Evolutionary conservation across 1,140 invertebrate species (phyloP), one percentile per base, ranked within the genome.

Genomic region (Polyergus mexicanus): DNA sequence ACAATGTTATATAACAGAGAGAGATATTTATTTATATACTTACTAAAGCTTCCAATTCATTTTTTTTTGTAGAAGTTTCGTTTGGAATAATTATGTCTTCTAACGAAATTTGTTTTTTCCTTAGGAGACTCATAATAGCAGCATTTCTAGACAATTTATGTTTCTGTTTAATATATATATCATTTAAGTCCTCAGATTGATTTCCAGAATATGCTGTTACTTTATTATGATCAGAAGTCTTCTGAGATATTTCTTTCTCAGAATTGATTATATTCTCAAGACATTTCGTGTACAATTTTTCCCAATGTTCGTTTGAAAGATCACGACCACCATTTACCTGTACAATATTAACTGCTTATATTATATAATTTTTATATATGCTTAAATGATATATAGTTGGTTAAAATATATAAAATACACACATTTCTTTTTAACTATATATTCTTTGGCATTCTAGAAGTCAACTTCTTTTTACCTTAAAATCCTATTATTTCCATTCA

Each of bases 41-140:
- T 44, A 85, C 86, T 35, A 63, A 58, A 7, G n/a, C 1, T 5
- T 63, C 25, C 5, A 0, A 16, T 28, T 25, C 32, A 4, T 58
- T 8, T 38, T 28, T 3, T 51, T 8, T n/a, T 65, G 10, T 0
- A 68, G 32, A 3, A 3, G 1, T 38, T 58, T 10, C 28, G 2
- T 3, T 65, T 69, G 58, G 77, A 32, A 8, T 16, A 11, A 47
- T 16, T 51, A 89, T 62, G 58, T 89, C 84, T 3, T 68, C 11
- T 47, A 78, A 1, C 22, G 84, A 68, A 62, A 89, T 78, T 25
- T 44, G 72, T 0, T 78, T 62, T 19, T 2, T 56, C 11, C 32
- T 89, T 22, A 89, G 8, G 19, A 89, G 88, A n/a, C 88, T 72
- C 83, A 71, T 86, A 19, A 89, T 60, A 47, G 69, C 76, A 58